Conservation (phyloP, 2,113 vertebrate genomes). For the Hippocampus barbouri region DNA sequence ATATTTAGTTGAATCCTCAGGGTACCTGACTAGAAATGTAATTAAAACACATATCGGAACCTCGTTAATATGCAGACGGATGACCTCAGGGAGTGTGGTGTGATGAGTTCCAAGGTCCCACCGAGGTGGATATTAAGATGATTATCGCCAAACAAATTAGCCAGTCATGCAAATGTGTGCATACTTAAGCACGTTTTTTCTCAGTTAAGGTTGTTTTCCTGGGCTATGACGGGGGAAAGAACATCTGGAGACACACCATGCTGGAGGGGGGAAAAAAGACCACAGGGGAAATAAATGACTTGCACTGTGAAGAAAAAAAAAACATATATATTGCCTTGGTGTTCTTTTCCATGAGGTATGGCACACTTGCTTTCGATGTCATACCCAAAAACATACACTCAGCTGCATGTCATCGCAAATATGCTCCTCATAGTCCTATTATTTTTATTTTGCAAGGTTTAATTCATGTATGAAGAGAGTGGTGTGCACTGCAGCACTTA, state of each 20-base stretch:
- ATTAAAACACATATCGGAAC: conserved; percentile 47
- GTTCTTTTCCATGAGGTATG: background rate
- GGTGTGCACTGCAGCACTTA: too few species aligned
- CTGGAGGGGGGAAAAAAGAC: background rate
- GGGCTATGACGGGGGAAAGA: background rate
- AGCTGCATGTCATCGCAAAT: background rate
- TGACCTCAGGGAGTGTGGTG: conserved; percentile 24
- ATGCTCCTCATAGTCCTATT: background rate
- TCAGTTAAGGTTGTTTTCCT: conserved; percentile 7
- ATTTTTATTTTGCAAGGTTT: background rate
- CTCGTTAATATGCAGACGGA: conserved; percentile 43
- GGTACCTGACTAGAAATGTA: conserved; percentile 33
- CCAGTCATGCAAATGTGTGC: conserved; percentile 21
- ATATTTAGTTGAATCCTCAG: conserved; percentile 38
- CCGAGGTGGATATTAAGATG: conserved; percentile 40
- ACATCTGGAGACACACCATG: background rate
- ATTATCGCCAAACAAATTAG: conserved; percentile 31
- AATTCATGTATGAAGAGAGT: background rate
- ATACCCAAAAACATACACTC: background rate
- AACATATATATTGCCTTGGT: background rate
- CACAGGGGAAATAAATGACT: background rate
- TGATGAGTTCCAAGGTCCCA: conserved; percentile 30
- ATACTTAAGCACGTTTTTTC: background rate
- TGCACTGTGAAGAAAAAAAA: background rate
- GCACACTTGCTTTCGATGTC: background rate